These are phyloP conservation scores for Ariopsis seemanni DNA, from an alignment of 2,113 vertebrate species.

Conservation along the genomic window DNA sequence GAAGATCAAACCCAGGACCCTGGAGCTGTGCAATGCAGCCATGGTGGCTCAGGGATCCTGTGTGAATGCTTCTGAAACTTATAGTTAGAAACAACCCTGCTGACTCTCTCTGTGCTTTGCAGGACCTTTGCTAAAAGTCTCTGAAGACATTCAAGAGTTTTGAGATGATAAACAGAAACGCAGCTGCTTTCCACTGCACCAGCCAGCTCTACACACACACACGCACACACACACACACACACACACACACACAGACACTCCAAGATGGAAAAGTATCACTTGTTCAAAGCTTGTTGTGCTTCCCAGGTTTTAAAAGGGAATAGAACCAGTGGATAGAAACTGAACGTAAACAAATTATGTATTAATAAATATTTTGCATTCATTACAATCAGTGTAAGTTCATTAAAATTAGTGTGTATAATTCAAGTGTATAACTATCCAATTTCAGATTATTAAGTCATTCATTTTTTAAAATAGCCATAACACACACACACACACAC, in stretches of 20 bases:
- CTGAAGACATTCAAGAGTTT: conserved; percentile 3
- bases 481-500: neutral
- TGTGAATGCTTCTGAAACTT: neutral
- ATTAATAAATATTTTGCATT: neutral
- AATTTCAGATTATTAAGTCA: neutral
- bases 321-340: neutral
- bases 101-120: neutral
- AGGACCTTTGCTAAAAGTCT: conserved; percentile 5
- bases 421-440: neutral
- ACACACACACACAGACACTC: conserved; percentile 8
- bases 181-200: conserved; percentile 20
- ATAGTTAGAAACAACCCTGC: neutral
- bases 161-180: conserved; percentile 41
- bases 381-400: neutral
- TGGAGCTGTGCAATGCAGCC: neutral
- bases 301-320: conserved; percentile 1
- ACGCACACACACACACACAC: neutral
- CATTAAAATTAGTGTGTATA: neutral
- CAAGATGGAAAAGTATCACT: conserved; percentile 9
- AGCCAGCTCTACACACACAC: conserved; percentile 38
- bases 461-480: neutral
- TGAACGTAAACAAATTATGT: no score
- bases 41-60: neutral
- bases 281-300: neutral
- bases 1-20: neutral